A percentile compares a stretch with the other conserved stretches of the same genome.
phyloP scores from a whole-genome alignment of 2,888 invertebrate genomes.

The Brachypalpus laphriformis region DNA sequence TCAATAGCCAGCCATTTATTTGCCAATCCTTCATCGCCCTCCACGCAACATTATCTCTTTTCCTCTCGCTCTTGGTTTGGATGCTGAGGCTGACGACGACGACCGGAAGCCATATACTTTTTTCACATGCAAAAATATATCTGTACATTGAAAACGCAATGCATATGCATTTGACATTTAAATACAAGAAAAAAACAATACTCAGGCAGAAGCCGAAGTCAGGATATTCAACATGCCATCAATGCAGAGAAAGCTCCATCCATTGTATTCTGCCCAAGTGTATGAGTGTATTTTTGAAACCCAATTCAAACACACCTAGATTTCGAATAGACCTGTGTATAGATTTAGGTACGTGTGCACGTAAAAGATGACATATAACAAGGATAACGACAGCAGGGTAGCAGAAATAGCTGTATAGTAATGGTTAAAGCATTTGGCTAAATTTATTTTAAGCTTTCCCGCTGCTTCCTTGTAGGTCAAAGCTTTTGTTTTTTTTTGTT shows the following conservation, averaged over 20 bases:
- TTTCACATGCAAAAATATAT: constrained; percentile 36
- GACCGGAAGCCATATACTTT: constrained; percentile 57
- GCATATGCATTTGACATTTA: constrained; percentile 70
- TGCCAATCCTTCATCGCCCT: constrained; percentile 24
- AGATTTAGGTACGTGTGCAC: constrained; percentile 31
- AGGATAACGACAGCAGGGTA: constrained; percentile 55
- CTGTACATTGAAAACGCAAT: constrained; percentile 49
- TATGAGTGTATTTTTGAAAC: constrained; percentile 27
- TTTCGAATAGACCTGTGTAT: constrained; percentile 38
- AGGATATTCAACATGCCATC: constrained; percentile 64
- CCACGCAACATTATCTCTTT: not conserved
- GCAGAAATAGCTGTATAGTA: constrained; percentile 35
- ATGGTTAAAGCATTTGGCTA: constrained; percentile 53
- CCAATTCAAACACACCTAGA: constrained; percentile 62
- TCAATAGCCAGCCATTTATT: constrained; percentile 64
- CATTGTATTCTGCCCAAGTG: constrained; percentile 40
- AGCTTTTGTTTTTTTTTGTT: constrained; percentile 43
- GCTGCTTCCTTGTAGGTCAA: constrained; percentile 72
- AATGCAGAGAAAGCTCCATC: constrained; percentile 63
- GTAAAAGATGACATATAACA: constrained; percentile 63
- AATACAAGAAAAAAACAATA: constrained; percentile 23
- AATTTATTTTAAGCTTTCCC: constrained; percentile 66
- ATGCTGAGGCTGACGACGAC: constrained; percentile 19
- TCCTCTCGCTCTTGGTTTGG: not conserved
- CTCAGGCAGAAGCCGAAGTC: constrained; percentile 55